phyloP scores from a whole-genome alignment of 1,140 invertebrate genomes.

The Archegozetes longisetosus region DNA sequence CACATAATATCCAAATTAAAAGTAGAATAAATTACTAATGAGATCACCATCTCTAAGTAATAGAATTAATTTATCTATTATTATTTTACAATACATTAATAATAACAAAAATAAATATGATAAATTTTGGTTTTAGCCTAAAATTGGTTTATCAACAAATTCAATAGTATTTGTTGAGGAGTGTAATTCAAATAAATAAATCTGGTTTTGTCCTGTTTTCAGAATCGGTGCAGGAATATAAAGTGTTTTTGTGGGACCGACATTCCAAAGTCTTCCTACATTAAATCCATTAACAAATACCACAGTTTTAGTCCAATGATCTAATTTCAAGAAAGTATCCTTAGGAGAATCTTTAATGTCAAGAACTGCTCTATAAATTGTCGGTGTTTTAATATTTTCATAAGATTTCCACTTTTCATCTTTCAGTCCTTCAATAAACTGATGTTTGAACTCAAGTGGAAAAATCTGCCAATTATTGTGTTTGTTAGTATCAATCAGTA shows the following conservation, averaged over 20 bases:
- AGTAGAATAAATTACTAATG: too few species aligned
- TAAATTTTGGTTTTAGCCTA: not conserved
- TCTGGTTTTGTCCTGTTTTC: conserved; percentile 11
- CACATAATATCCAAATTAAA: too few species aligned
- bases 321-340: conserved; percentile 12
- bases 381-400: not conserved
- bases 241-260: conserved; percentile 39
- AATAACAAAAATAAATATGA: not conserved
- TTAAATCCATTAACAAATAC: conserved; percentile 47
- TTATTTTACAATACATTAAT: too few species aligned
- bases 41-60: too few species aligned
- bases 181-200: conserved; percentile 15
- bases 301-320: conserved; percentile 29
- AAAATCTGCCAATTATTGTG: not conserved
- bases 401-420: not conserved
- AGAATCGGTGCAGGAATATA: conserved; percentile 33
- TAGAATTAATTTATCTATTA: too few species aligned
- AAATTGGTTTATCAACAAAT: conserved; percentile 7
- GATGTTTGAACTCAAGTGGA: not conserved
- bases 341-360: not conserved
- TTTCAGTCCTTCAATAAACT: not conserved
- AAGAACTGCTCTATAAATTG: not conserved
- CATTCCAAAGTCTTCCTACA: conserved; percentile 39
- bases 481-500: not conserved
- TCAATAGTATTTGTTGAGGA: not conserved